phyloP scores from a whole-genome alignment of 2,797 vertebrate genomes.

The Glossophaga mutica region DNA sequence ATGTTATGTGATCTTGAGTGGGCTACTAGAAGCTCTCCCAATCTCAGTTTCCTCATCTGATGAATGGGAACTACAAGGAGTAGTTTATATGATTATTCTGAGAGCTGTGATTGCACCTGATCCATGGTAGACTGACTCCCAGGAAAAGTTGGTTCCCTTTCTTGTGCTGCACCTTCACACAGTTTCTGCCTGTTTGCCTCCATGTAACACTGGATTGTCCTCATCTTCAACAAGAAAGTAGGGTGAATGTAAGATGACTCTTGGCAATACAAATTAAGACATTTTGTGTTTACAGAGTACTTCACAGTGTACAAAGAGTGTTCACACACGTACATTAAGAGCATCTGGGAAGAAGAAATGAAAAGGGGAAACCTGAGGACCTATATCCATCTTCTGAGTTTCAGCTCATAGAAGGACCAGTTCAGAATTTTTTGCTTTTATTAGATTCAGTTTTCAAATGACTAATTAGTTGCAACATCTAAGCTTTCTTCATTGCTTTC shows the following conservation, averaged over 20 bases:
- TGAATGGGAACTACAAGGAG: background rate
- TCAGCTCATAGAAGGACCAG: background rate
- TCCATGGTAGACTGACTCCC: too few relatives aligned
- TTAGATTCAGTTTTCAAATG: background rate
- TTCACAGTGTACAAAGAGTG: background rate
- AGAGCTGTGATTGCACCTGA: background rate
- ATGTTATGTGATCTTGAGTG: background rate
- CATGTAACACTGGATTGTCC: background rate
- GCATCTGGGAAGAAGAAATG: background rate
- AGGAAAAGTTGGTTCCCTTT: background rate
- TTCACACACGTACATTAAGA: background rate
- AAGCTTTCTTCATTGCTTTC: background rate
- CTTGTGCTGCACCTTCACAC: fast-evolving
- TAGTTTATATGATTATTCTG: background rate
- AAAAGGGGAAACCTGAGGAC: background rate
- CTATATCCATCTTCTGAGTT: background rate
- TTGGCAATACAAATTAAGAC: background rate
- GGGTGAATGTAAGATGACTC: background rate
- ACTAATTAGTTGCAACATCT: background rate
- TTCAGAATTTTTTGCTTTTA: background rate
- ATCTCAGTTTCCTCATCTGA: background rate
- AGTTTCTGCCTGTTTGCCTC: background rate
- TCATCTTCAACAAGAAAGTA: background rate
- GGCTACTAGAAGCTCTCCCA: background rate
- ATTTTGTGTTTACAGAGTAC: background rate